Percentiles rank a stretch among this genome's conserved stretches.
phyloP scores from a whole-genome alignment of 2,888 invertebrate genomes.

The Macrophya alboannulata region DNA sequence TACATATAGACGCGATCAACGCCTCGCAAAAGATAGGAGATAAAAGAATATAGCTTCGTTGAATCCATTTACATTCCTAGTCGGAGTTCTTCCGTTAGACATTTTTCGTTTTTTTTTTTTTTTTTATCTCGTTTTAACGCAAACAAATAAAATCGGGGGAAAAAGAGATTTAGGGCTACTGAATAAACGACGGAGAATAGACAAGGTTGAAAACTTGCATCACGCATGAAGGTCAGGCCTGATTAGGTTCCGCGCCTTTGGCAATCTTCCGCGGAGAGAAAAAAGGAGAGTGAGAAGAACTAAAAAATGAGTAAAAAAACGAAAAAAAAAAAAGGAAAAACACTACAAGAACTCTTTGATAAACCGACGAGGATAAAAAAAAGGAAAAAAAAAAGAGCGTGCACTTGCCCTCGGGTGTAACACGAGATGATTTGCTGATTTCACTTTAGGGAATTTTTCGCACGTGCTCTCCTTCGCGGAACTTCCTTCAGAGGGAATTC shows the following conservation, averaged over 20 bases:
- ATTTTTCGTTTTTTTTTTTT: not conserved
- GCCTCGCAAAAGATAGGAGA: constrained; percentile 24
- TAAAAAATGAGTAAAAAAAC: constrained; percentile 6
- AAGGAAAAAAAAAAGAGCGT: constrained; percentile 58
- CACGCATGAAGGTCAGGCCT: constrained; percentile 67
- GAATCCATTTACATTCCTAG: constrained; percentile 44
- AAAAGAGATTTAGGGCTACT: not conserved
- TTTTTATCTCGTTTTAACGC: not conserved
- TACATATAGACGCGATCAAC: constrained; percentile 49
- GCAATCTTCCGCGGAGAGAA: constrained; percentile 63
- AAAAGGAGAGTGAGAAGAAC: constrained; percentile 10
- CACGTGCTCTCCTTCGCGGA: not conserved
- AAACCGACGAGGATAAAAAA: constrained; percentile 65
- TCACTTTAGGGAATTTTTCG: constrained; percentile 68
- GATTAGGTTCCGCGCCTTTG: constrained; percentile 67
- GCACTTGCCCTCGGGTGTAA: constrained; percentile 64
- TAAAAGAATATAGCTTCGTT: constrained; percentile 36
- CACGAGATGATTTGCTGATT: constrained; percentile 65
- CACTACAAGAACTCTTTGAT: constrained; percentile 64
- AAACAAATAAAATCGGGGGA: not conserved
- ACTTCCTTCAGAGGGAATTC: not conserved
- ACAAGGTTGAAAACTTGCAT: constrained; percentile 57
- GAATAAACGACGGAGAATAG: constrained; percentile 37
- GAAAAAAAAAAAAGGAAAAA: not conserved
- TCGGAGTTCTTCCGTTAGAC: not conserved